Percentiles rank a stretch among this genome's conserved stretches.
phyloP scores from a whole-genome alignment of 2,797 vertebrate genomes.

The Capromys pilorides region DNA sequence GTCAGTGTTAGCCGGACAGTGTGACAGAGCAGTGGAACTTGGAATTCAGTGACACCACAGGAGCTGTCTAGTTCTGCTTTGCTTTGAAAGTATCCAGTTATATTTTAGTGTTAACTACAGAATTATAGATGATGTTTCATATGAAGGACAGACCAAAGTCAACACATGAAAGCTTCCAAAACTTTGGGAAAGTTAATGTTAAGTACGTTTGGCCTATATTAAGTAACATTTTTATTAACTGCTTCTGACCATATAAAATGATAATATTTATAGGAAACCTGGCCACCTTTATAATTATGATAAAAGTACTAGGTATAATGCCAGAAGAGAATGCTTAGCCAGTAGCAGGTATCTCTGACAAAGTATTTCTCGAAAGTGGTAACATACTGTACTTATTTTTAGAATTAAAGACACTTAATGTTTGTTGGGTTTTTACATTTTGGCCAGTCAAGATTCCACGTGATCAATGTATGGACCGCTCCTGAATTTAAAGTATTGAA shows the following conservation, averaged over 20 bases:
- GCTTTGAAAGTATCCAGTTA: conserved; percentile 74
- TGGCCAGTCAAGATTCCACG: conserved; percentile 76
- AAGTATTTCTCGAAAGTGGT: conserved; percentile 76
- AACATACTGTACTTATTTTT: conserved; percentile 77
- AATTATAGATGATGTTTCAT: conserved; percentile 66
- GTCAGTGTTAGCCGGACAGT: conserved; percentile 81
- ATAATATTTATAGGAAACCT: conserved; percentile 54
- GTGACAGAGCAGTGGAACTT: conserved; percentile 54
- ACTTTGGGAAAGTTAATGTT: conserved; percentile 26
- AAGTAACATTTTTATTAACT: background rate
- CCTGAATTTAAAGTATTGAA: conserved; percentile 74
- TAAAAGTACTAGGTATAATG: conserved; percentile 48
- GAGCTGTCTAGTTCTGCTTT: conserved; percentile 61
- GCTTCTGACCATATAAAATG: conserved; percentile 50
- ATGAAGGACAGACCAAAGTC: conserved; percentile 53
- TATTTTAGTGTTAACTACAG: conserved; percentile 74
- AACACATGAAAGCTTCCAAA: conserved; percentile 46
- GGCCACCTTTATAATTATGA: conserved; percentile 65
- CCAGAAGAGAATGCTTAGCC: conserved; percentile 38
- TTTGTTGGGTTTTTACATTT: conserved; percentile 73
- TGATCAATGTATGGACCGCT: conserved; percentile 60
- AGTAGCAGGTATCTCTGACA: conserved; percentile 69
- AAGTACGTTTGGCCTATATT: conserved; percentile 63
- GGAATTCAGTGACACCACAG: conserved; percentile 53
- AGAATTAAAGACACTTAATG: conserved; percentile 42